Evolutionary conservation across 2,797 vertebrate genomes (phyloP), one percentile per base, ranked within the genome.

Genomic region (Tenualosa thibaudeaui): DNA sequence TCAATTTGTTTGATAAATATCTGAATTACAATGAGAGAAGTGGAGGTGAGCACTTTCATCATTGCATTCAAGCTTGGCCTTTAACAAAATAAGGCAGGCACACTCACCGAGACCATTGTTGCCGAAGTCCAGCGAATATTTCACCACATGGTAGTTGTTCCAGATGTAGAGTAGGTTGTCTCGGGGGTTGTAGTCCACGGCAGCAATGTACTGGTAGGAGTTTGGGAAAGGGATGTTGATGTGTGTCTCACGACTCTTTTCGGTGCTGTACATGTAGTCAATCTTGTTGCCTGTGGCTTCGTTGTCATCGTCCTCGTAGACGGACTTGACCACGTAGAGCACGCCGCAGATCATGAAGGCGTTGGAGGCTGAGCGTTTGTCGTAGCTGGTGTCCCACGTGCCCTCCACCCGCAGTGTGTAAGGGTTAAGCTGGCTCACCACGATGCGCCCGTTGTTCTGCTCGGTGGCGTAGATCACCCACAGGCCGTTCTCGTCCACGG

Each of bases 71-170:
- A 37, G 65, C 17, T 71, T 71, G 65, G 65, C 65, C 65, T 71
- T 71, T 71, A 71, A 37, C 9, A 12, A 71, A 31, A 71, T 13
- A 26, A 82, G 22, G 15, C 88, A 91, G 84, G 90, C 93, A 31
- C 31, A 31, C 31, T 92, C 95, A 99, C 98, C 98, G 90, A 95
- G 89, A 91, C 95, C 94, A 86, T 97, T 97, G 92, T 98, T 97
- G 88, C 98, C 98, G 81, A 99, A 99, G 92, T 99, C 97, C 95
- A 99, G 93, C 0, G 97, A 98, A 90, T 99, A 99, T 88, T 98
- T 98, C 91, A 99, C 98, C 1, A 99, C 98, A 0, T 99, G 98
- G 89, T 98, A 99, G 93, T 99, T 99, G 95, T 99, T 99, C 98
- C 98, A 99, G 17, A 99, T 97, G 0, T 99, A 99, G 17, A 99